A percentile compares a stretch with the other conserved stretches of the same genome.
Conservation (phyloP, 2,113 vertebrate species). For the Odobenus rosmarus region DNA sequence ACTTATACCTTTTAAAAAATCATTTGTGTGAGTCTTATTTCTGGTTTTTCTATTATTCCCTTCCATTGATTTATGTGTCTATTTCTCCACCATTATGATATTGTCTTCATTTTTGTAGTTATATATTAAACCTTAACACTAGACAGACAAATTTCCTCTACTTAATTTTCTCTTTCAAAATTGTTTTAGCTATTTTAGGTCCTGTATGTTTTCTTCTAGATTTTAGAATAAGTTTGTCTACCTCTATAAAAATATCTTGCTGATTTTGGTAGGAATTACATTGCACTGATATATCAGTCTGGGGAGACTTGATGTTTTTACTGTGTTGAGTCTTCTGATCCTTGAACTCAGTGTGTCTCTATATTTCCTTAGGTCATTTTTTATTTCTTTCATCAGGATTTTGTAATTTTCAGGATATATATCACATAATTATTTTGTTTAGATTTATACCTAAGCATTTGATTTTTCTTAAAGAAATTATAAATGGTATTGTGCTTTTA, state of each 20-base stretch:
- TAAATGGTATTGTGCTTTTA: background rate
- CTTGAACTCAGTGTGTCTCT: no score
- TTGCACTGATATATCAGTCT: background rate
- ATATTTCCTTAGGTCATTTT: no score
- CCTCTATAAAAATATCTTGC: background rate
- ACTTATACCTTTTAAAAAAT: background rate
- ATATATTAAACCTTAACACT: background rate
- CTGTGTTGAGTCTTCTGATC: no score
- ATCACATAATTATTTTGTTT: background rate
- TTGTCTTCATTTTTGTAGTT: background rate
- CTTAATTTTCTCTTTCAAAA: background rate
- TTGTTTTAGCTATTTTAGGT: background rate
- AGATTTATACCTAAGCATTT: background rate
- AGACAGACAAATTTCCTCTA: background rate
- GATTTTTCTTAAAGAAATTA: background rate
- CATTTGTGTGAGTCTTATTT: background rate
- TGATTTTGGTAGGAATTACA: background rate
- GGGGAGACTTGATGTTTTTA: no score
- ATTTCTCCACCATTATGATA: background rate
- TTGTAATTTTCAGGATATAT: no score
- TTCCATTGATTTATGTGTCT: background rate
- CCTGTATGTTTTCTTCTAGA: background rate
- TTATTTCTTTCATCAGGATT: no score
- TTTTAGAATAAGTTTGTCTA: background rate
- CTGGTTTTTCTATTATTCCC: no score